Conservation (phyloP, 1,140 invertebrate species). For the Bradysia coprophila region DNA sequence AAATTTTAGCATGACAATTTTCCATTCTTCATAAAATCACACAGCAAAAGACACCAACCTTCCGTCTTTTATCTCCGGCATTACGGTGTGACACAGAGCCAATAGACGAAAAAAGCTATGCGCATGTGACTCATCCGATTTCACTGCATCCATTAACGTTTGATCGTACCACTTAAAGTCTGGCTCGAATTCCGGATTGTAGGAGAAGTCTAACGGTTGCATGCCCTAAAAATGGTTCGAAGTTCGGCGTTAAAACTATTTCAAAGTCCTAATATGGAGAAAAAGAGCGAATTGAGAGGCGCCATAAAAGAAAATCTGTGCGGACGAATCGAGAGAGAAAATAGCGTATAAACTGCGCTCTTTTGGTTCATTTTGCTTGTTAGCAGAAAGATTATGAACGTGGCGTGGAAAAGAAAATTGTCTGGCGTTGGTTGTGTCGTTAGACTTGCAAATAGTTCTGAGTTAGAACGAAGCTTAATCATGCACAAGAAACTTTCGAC, state of each 20-base stretch:
- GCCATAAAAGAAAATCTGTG: too few species aligned
- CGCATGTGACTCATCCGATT: constrained; percentile 46
- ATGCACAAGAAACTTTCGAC: too few species aligned
- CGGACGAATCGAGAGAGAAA: too few species aligned
- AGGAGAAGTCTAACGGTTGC: constrained; percentile 78
- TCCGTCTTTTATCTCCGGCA: constrained; percentile 81
- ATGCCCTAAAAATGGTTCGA: constrained; percentile 34
- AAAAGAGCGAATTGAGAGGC: too few species aligned
- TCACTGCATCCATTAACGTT: constrained; percentile 67
- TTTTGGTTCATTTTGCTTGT: too few species aligned
- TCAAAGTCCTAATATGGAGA: too few species aligned
- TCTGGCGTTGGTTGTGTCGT: too few species aligned
- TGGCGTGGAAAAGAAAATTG: too few species aligned
- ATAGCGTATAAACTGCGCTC: too few species aligned
- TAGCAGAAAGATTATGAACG: too few species aligned
- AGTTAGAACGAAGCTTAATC: too few species aligned
- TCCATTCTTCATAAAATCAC: background rate
- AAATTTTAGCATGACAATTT: background rate
- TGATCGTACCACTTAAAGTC: constrained; percentile 90
- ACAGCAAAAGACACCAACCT: constrained; percentile 12
- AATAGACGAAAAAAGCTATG: constrained; percentile 79
- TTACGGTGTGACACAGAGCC: constrained; percentile 92
- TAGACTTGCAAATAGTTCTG: too few species aligned
- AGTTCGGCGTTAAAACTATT: background rate
- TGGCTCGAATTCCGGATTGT: constrained; percentile 78